These are phyloP conservation scores for Neopipo cinnamomea DNA, from an alignment of 2,113 vertebrate genomes.

Conservation along the genomic window DNA sequence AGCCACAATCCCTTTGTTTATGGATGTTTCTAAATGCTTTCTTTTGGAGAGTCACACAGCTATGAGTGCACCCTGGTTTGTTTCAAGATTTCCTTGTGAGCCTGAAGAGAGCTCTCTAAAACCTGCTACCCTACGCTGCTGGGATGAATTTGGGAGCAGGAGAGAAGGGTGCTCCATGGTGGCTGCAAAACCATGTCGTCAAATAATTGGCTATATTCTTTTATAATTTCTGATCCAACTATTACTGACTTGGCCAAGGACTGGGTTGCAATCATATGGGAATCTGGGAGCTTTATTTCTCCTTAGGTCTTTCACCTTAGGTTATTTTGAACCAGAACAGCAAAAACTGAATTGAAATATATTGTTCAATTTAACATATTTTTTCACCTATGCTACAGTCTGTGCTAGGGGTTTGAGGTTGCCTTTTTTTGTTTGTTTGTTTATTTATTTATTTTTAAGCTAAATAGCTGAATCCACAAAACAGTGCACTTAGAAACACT, in stretches of 20 bases:
- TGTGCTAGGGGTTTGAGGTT: not conserved
- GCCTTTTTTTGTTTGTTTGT: not conserved
- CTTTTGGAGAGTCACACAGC: not conserved
- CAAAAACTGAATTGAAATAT: not conserved
- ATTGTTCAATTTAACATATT: not conserved
- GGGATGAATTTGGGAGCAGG: not conserved
- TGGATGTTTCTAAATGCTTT: not conserved
- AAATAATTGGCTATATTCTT: not conserved
- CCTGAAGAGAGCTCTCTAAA: not conserved
- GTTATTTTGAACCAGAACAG: not conserved
- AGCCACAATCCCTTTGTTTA: slow-evolving; percentile 37
- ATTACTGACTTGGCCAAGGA: not conserved
- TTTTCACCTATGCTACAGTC: not conserved
- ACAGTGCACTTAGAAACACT: not conserved
- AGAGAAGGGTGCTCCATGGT: accelerated
- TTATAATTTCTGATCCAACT: not conserved
- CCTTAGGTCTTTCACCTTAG: not conserved
- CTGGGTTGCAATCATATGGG: not conserved
- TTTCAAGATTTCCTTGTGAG: not conserved
- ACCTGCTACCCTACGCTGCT: not conserved
- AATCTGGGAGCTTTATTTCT: not conserved
- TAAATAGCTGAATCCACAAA: not conserved
- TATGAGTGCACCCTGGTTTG: not conserved
- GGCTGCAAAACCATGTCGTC: accelerated
- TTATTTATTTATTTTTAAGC: not conserved